A percentile compares a stretch with the other conserved stretches of the same genome.
Conservation (phyloP, 2,113 vertebrate species). For the Alligator mississippiensis region DNA sequence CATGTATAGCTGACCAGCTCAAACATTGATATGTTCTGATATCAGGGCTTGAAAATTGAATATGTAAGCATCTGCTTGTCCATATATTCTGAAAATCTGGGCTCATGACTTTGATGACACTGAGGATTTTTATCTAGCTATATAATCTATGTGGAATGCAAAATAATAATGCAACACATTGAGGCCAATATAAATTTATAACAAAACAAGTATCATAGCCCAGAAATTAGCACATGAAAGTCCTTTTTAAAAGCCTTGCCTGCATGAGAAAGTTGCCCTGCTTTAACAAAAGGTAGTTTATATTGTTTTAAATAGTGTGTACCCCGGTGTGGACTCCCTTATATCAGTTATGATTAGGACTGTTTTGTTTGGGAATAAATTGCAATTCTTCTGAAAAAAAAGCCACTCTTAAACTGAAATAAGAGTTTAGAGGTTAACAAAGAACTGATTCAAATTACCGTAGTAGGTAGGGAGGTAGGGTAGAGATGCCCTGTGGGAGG, state of each 20-base stretch:
- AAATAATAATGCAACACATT: not conserved
- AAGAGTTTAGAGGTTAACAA: not conserved
- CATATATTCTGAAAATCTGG: constrained; percentile 4
- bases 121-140: not conserved
- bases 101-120: not conserved
- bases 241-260: not conserved
- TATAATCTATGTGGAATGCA: not conserved
- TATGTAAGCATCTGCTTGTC: not conserved
- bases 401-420: not conserved
- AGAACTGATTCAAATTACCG: not conserved
- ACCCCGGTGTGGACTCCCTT: not conserved
- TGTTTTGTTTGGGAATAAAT: not conserved
- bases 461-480: constrained; percentile 1
- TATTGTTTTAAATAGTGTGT: not conserved
- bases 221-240: constrained; percentile 2
- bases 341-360: not conserved
- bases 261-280: not conserved
- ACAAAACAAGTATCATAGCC: constrained; percentile 3
- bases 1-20: not conserved
- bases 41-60: not conserved
- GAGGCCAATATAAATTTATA: not conserved
- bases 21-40: not conserved
- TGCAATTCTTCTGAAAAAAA: not conserved
- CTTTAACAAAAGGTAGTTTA: constrained; percentile 15
- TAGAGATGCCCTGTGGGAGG: not conserved